Evolutionary conservation across 2,113 vertebrate species (phyloP).

Genomic region (Crotophaga sulcirostris): DNA sequence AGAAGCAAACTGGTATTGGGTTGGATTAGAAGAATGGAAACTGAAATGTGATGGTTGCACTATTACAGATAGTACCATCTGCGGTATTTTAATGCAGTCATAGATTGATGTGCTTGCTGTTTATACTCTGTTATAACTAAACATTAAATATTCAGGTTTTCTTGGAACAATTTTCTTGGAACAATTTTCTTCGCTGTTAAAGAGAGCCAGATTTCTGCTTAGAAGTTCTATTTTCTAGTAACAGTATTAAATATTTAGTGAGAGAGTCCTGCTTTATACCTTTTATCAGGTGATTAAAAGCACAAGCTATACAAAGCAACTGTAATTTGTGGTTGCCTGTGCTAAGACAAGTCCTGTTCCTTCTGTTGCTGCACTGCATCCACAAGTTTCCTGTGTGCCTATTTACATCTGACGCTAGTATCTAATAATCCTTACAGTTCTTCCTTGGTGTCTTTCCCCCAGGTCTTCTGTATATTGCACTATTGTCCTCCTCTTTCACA

Average conservation of each 20-base stretch:
- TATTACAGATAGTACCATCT: neutral
- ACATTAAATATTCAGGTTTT: neutral
- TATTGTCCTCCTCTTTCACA: neutral
- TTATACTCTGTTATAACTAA: neutral
- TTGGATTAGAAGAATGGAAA: neutral
- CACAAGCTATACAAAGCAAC: neutral
- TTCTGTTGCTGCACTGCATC: neutral
- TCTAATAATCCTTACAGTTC: neutral
- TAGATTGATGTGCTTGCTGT: neutral
- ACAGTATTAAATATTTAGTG: neutral
- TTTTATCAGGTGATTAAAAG: neutral
- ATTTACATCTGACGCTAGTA: neutral
- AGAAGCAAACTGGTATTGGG: neutral
- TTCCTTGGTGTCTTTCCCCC: neutral
- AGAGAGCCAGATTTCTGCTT: neutral
- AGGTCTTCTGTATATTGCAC: neutral
- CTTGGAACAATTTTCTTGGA: neutral
- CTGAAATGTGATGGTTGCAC: neutral
- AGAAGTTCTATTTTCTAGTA: neutral
- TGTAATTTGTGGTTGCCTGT: neutral
- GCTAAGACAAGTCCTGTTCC: neutral
- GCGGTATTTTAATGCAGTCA: neutral
- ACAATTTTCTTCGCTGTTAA: neutral
- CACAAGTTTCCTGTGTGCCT: neutral
- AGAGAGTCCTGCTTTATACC: neutral